phyloP scores from a whole-genome alignment of 2,113 vertebrate species.

The Gobio gobio region DNA sequence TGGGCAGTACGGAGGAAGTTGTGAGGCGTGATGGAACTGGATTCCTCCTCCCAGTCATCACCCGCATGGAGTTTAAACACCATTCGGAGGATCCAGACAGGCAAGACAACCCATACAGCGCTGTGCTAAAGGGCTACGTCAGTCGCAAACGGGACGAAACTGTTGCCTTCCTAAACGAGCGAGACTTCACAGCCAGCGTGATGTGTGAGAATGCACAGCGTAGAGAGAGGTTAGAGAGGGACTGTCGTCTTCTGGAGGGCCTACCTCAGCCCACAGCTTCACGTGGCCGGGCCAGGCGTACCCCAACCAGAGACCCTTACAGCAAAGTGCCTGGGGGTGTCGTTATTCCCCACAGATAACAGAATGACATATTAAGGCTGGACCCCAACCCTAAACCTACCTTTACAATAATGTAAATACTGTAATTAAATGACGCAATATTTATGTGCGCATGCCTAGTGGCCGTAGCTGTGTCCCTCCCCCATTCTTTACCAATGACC shows the following conservation, averaged over 20 bases:
- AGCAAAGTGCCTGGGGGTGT: constrained; percentile 65
- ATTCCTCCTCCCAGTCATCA: constrained; percentile 76
- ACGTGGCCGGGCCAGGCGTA: constrained; percentile 62
- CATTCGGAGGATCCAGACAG: constrained; percentile 66
- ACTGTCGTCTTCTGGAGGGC: constrained; percentile 68
- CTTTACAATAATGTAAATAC: no score
- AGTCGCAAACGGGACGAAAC: constrained; percentile 75
- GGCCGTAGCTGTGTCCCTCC: no score
- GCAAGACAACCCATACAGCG: constrained; percentile 71
- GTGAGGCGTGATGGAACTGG: constrained; percentile 51
- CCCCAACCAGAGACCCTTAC: constrained; percentile 67
- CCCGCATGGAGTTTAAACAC: constrained; percentile 77
- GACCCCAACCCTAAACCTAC: no score
- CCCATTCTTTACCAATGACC: no score
- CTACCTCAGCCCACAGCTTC: constrained; percentile 54
- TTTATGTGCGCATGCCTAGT: no score
- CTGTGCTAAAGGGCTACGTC: constrained; percentile 75
- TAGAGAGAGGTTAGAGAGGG: constrained; percentile 68
- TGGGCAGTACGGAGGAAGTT: constrained; percentile 57
- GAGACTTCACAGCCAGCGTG: constrained; percentile 74
- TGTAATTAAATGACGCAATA: no score
- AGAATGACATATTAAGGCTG: no score
- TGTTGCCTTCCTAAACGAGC: constrained; percentile 72
- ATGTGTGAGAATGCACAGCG: constrained; percentile 67
- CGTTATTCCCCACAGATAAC: constrained; percentile 57